Conservation (phyloP, 2,113 vertebrate species). For the Ornithorhynchus anatinus region DNA sequence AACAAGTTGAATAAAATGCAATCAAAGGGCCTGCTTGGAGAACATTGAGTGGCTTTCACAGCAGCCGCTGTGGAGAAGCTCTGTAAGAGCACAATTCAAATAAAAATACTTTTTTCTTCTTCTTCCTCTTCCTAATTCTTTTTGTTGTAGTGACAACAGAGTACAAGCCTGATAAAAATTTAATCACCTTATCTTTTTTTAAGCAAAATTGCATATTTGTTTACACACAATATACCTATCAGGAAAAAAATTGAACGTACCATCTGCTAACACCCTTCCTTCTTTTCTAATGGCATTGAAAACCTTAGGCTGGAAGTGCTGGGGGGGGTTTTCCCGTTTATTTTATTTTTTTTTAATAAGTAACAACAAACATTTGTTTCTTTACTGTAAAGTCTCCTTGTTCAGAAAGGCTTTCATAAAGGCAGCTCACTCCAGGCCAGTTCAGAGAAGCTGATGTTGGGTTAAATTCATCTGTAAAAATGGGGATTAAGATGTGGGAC, state of each 20-base stretch:
- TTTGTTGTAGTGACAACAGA: slow-evolving; percentile 77
- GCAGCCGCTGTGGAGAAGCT: slow-evolving; percentile 70
- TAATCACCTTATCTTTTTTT: slow-evolving; percentile 84
- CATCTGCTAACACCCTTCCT: slow-evolving; percentile 31
- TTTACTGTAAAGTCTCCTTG: slow-evolving; percentile 64
- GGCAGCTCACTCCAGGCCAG: slow-evolving; percentile 22
- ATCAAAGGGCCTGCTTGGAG: slow-evolving; percentile 72
- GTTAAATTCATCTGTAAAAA: too few relatives aligned
- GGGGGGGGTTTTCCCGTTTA: too few relatives aligned
- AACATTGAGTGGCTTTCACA: slow-evolving; percentile 71
- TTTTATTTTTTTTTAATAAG: not conserved
- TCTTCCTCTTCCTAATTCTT: slow-evolving; percentile 69
- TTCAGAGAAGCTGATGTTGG: slow-evolving; percentile 44
- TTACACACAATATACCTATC: slow-evolving; percentile 69
- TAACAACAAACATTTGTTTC: slow-evolving; percentile 45
- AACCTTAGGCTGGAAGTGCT: slow-evolving; percentile 47
- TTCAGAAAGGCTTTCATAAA: slow-evolving; percentile 49
- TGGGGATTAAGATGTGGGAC: too few relatives aligned
- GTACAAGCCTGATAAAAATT: slow-evolving; percentile 76
- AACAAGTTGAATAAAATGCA: slow-evolving; percentile 75
- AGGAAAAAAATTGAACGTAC: slow-evolving; percentile 63
- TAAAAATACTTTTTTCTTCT: slow-evolving; percentile 58
- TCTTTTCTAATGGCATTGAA: slow-evolving; percentile 50
- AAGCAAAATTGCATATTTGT: slow-evolving; percentile 83
- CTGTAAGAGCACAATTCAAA: slow-evolving; percentile 57